A percentile compares a stretch with the other conserved stretches of the same genome.
Evolutionary conservation across 2,888 invertebrate genomes (phyloP).

Genomic region (Dysmachus trigonus): DNA sequence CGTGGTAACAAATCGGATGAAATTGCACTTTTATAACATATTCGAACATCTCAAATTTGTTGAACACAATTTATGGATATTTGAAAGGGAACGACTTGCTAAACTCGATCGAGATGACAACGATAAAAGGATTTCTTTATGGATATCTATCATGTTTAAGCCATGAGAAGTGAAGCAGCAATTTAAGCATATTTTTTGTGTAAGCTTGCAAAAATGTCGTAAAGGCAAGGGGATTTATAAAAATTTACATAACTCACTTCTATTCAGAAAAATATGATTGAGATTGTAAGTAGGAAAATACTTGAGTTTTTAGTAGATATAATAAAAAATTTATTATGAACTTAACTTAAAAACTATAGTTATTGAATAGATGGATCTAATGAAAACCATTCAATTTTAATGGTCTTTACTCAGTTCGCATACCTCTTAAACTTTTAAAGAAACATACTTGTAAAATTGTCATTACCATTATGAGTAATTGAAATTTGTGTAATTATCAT

Average conservation of each 20-base stretch:
- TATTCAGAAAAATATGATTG: not conserved
- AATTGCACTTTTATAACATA: not conserved
- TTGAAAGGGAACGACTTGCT: not conserved
- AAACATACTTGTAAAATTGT: too few relatives aligned
- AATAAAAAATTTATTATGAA: too few relatives aligned
- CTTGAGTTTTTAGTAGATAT: too few relatives aligned
- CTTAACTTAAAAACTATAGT: too few relatives aligned
- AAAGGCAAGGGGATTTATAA: not conserved
- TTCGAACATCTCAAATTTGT: not conserved
- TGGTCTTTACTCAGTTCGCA: too few relatives aligned
- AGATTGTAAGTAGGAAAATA: not conserved
- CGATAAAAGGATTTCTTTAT: not conserved
- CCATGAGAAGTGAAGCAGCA: not conserved
- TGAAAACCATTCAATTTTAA: too few relatives aligned
- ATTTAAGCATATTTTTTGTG: too few relatives aligned
- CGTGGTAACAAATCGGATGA: not conserved
- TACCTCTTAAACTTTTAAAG: too few relatives aligned
- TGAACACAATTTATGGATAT: not conserved
- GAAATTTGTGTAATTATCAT: too few relatives aligned
- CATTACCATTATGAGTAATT: too few relatives aligned
- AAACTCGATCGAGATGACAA: not conserved
- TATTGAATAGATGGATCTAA: too few relatives aligned
- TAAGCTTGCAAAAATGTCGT: not conserved
- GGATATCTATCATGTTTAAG: not conserved
- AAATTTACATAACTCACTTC: not conserved